These are phyloP conservation scores for Dryadula phaetusa DNA, from an alignment of 2,888 invertebrate genomes.

Conservation along the genomic window DNA sequence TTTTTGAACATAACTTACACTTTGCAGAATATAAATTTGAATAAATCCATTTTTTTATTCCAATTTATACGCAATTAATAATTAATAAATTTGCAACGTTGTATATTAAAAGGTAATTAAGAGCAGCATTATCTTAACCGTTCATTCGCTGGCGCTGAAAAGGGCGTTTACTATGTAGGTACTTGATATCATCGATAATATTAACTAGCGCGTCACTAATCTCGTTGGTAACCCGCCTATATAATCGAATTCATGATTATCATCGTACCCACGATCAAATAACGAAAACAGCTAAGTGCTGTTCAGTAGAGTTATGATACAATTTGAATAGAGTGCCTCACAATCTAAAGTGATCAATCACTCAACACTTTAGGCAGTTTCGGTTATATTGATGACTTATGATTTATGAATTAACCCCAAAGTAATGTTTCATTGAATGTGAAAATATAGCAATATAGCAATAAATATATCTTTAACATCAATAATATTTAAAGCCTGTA, in stretches of 20 bases:
- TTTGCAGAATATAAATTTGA: too few relatives aligned
- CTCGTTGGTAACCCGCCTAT: conserved; percentile 6
- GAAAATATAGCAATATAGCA: neutral
- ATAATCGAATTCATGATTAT: conserved; percentile 33
- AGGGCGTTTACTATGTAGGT: neutral
- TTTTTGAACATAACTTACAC: too few relatives aligned
- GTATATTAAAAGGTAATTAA: conserved; percentile 10
- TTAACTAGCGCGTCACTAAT: conserved; percentile 5
- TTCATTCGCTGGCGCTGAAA: neutral
- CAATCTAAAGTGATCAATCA: conserved; percentile 68
- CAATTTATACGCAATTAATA: too few relatives aligned
- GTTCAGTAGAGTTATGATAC: conserved; percentile 34
- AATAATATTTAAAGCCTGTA: neutral
- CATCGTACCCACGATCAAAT: conserved; percentile 24
- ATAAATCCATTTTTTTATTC: too few relatives aligned
- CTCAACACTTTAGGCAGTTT: conserved; percentile 57
- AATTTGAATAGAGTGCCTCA: conserved; percentile 42
- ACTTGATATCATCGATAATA: conserved; percentile 8
- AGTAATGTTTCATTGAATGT: neutral
- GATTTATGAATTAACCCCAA: neutral
- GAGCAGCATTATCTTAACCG: neutral
- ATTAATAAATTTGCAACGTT: too few relatives aligned
- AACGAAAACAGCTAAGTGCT: conserved; percentile 33
- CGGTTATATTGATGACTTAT: conserved; percentile 43
- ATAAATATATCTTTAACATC: neutral